phyloP scores from a whole-genome alignment of 2,113 vertebrate species.

The Oryzias curvinotus region DNA sequence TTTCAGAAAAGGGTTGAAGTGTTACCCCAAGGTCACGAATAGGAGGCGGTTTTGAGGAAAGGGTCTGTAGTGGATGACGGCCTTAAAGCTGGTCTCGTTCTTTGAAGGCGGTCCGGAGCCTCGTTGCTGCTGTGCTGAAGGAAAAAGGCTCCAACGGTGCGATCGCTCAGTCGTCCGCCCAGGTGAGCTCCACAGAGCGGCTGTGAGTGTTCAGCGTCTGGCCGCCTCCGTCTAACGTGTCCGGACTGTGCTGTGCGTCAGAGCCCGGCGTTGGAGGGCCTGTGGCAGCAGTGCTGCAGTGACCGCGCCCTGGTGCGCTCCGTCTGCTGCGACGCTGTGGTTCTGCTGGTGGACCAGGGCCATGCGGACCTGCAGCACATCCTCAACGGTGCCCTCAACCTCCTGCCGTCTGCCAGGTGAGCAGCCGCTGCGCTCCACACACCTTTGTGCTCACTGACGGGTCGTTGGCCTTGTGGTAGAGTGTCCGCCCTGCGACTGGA shows the following conservation, averaged over 20 bases:
- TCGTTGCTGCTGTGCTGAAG: slow-evolving; percentile 88
- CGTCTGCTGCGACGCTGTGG: slow-evolving; percentile 86
- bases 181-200: slow-evolving; percentile 77
- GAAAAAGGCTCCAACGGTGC: slow-evolving; percentile 81
- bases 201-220: not conserved
- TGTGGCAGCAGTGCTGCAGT: slow-evolving; percentile 92
- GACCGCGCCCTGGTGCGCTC: slow-evolving; percentile 81
- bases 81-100: not conserved
- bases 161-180: slow-evolving; percentile 78
- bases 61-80: too few species aligned
- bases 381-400: slow-evolving; percentile 86
- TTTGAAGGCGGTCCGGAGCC: slow-evolving; percentile 82
- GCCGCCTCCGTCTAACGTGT: not conserved
- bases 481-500: too few species aligned
- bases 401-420: slow-evolving; percentile 91
- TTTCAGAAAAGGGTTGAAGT: too few species aligned
- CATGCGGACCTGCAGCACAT: slow-evolving; percentile 85
- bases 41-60: too few species aligned
- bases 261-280: slow-evolving; percentile 85
- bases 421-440: not conserved
- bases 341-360: slow-evolving; percentile 88
- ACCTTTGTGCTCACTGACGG: too few species aligned
- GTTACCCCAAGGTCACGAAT: too few species aligned
- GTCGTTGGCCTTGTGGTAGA: too few species aligned
- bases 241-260: slow-evolving; percentile 47